A percentile compares a stretch with the other conserved stretches of the same genome.
phyloP scores from a whole-genome alignment of 2,888 invertebrate species.

The Entomobrya multifasciata region DNA sequence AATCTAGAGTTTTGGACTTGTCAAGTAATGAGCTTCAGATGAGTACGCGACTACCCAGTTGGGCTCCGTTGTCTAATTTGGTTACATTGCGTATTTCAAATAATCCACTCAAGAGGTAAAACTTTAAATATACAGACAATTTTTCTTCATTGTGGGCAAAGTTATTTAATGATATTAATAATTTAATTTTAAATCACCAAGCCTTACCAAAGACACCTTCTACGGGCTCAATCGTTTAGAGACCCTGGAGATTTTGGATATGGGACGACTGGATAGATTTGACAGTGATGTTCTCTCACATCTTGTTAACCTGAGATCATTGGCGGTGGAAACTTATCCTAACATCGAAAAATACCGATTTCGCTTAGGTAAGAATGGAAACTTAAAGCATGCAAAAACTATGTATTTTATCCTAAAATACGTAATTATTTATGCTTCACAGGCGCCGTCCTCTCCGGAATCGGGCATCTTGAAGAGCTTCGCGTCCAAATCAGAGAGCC shows the following conservation, averaged over 20 bases:
- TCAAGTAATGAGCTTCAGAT: conserved; percentile 88
- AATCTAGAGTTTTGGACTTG: conserved; percentile 88
- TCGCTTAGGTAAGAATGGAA: conserved; percentile 87
- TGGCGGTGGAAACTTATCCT: conserved; percentile 89
- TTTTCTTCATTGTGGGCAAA: not conserved
- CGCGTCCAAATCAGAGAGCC: conserved; percentile 89
- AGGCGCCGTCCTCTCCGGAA: conserved; percentile 85
- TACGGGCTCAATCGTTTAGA: conserved; percentile 87
- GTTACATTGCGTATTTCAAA: conserved; percentile 89
- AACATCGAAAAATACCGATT: conserved; percentile 86
- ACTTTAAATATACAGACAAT: no score
- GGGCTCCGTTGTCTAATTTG: conserved; percentile 87
- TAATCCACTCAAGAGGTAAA: conserved; percentile 87
- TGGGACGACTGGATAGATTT: conserved; percentile 87
- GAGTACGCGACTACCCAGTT: conserved; percentile 88
- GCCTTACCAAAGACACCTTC: conserved; percentile 88
- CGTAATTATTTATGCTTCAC: no score
- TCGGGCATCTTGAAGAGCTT: conserved; percentile 88
- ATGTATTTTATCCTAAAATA: no score
- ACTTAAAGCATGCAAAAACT: no score
- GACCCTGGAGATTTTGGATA: conserved; percentile 87
- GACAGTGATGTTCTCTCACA: conserved; percentile 89
- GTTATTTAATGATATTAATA: not conserved
- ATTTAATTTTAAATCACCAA: conserved; percentile 80
- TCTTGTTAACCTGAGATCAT: conserved; percentile 87